These are phyloP conservation scores for Lucinisca nassula DNA, from an alignment of 2,888 invertebrate genomes.

Conservation along the genomic window DNA sequence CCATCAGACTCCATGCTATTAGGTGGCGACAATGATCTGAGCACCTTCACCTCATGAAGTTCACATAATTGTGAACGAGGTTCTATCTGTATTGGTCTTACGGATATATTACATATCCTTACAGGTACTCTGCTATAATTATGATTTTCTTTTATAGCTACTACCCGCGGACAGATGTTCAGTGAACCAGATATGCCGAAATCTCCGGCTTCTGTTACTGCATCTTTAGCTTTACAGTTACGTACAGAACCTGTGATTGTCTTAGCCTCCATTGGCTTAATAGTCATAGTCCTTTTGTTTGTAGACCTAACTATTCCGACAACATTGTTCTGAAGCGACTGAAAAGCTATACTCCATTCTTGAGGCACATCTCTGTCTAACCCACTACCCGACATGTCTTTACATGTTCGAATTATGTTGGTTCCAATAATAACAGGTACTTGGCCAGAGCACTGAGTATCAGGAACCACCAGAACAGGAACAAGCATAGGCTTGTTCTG, in stretches of 20 bases:
- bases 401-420: neutral
- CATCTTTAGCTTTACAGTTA: neutral
- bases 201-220: neutral
- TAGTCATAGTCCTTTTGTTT: neutral
- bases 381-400: neutral
- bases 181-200: neutral
- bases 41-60: neutral
- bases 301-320: neutral
- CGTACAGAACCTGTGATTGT: neutral
- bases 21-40: neutral
- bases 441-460: neutral
- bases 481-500: neutral
- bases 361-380: neutral
- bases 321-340: neutral
- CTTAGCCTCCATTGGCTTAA: neutral
- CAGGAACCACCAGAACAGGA: neutral
- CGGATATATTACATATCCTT: neutral
- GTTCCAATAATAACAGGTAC: neutral
- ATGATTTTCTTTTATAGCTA: neutral
- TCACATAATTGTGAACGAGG: neutral
- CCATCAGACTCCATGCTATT: neutral
- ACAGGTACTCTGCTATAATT: neutral
- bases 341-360: neutral
- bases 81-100: neutral
- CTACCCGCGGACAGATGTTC: neutral